Conservation (phyloP, 2,797 vertebrate species). For the Oreochromis mossambicus region DNA sequence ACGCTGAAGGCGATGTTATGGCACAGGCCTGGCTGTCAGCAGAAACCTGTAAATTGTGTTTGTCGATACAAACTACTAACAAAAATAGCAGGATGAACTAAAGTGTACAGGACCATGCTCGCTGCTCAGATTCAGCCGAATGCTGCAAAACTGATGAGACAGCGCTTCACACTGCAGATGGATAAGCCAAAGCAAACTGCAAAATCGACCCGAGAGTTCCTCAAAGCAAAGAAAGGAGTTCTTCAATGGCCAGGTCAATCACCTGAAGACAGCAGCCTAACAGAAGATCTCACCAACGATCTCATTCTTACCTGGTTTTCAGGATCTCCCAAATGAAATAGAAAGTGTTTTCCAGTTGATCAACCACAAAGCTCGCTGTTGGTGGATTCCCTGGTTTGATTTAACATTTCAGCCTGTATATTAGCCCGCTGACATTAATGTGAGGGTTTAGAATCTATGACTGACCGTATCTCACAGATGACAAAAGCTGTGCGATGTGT, state of each 20-base stretch:
- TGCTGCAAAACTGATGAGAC: background rate
- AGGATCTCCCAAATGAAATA: background rate
- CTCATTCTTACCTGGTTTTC: background rate
- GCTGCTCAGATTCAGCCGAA: background rate
- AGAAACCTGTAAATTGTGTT: background rate
- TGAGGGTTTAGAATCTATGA: background rate
- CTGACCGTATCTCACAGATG: background rate
- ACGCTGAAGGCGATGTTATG: background rate
- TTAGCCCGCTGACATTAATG: background rate
- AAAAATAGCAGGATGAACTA: background rate
- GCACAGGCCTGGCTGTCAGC: background rate
- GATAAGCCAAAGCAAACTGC: background rate
- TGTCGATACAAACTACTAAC: background rate
- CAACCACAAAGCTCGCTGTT: background rate
- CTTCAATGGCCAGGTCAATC: background rate
- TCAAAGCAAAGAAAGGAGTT: background rate
- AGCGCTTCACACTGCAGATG: background rate
- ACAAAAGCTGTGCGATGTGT: background rate
- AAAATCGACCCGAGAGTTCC: background rate
- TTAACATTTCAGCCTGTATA: background rate
- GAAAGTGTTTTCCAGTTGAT: background rate
- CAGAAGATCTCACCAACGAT: background rate
- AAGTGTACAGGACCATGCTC: background rate
- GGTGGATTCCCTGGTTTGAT: background rate
- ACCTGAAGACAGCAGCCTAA: background rate